These are phyloP conservation scores for Drosophila lacertosa DNA, from an alignment of 1,140 invertebrate genomes.

Conservation along the genomic window DNA sequence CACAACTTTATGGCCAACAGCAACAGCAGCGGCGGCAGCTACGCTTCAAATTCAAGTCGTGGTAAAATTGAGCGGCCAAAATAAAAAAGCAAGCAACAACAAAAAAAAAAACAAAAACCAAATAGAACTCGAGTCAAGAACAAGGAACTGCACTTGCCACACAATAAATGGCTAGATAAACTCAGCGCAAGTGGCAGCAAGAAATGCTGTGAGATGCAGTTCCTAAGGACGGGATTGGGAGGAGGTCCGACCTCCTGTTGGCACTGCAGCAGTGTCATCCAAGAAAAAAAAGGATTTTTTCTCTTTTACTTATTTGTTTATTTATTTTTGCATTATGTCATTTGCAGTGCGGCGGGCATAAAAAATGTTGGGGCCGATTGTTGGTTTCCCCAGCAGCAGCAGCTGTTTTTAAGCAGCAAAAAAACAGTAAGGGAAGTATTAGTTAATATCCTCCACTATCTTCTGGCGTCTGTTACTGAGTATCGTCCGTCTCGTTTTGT, in stretches of 20 bases:
- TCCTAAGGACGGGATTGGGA: slow-evolving; percentile 2
- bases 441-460: too few relatives aligned
- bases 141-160: slow-evolving; percentile 78
- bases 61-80: slow-evolving; percentile 49
- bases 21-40: slow-evolving; percentile 1
- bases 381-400: neutral
- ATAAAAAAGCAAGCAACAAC: slow-evolving; percentile 36
- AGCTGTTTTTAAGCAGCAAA: neutral
- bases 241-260: neutral
- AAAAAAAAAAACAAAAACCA: slow-evolving; percentile 49
- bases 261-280: slow-evolving; percentile 26
- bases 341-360: slow-evolving; percentile 50
- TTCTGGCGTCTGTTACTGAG: too few relatives aligned
- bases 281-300: slow-evolving; percentile 41
- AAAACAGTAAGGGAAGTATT: too few relatives aligned
- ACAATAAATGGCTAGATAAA: slow-evolving; percentile 75
- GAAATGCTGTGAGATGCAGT: neutral
- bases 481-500: too few relatives aligned
- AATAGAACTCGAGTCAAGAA: slow-evolving; percentile 66
- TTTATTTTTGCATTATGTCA: slow-evolving; percentile 76
- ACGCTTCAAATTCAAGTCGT: slow-evolving; percentile 34
- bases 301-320: slow-evolving; percentile 55
- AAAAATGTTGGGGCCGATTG: slow-evolving; percentile 14
- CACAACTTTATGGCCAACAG: slow-evolving; percentile 45
- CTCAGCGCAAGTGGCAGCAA: slow-evolving; percentile 29